A percentile compares a stretch with the other conserved stretches of the same genome.
Evolutionary conservation across 2,113 vertebrate genomes (phyloP).

Genomic region (Pica pica): DNA sequence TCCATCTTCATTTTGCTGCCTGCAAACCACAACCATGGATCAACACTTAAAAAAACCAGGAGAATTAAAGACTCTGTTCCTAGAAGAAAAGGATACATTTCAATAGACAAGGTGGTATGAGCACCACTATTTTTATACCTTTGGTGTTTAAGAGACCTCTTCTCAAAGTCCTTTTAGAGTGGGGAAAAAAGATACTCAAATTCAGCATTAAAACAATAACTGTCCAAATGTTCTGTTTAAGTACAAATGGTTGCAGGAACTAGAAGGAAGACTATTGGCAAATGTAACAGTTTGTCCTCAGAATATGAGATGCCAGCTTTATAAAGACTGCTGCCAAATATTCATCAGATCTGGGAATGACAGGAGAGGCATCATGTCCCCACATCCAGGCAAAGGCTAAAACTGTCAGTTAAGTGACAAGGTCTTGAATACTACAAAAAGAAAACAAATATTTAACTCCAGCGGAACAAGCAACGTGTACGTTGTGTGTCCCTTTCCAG

Average conservation of each 20-base stretch:
- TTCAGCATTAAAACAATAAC: neutral
- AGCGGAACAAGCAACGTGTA: fast-evolving
- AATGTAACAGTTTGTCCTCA: neutral
- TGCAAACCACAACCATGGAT: neutral
- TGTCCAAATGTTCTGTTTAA: neutral
- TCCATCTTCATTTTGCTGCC: neutral
- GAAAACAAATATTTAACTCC: neutral
- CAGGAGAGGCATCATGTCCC: neutral
- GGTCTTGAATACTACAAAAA: neutral
- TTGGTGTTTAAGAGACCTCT: neutral
- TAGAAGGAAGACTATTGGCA: neutral
- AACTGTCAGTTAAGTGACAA: neutral
- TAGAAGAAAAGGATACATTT: neutral
- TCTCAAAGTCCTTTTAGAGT: neutral
- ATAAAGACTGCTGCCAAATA: neutral
- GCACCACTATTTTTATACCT: neutral
- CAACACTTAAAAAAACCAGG: neutral
- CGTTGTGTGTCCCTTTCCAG: neutral
- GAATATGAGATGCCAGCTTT: neutral
- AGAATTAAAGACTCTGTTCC: neutral
- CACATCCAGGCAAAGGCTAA: neutral
- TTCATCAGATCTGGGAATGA: neutral
- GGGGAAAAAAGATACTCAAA: neutral
- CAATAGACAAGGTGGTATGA: neutral
- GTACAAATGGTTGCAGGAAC: neutral